Evolutionary conservation across 2,113 vertebrate genomes (phyloP), one percentile per base, ranked within the genome.

Genomic region (Trichomycterus rosablanca): DNA sequence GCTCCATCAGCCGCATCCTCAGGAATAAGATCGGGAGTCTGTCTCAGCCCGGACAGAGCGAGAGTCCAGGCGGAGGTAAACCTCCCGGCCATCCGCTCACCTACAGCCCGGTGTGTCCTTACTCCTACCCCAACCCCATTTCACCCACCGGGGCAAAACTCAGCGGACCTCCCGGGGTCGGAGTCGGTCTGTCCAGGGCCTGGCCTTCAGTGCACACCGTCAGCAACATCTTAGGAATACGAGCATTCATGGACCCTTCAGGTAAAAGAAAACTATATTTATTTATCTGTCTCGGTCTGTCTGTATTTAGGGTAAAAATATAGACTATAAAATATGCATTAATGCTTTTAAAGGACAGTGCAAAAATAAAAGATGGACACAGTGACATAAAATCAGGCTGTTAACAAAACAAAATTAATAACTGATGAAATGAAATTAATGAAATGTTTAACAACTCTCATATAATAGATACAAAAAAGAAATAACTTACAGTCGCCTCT

Each of bases 121-220:
- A 90, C 59, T 85, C 92, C 1, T 93, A 91, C 73, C 87, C 88
- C 20, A 80, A 80, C 18, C 70, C 90, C 1, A 78, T 88, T 48
- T 83, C 86, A 0, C 79, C 90, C 22, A 74, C 88, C 5, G 85
- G 87, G 12, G 55, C 86, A 57, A 93, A 92, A 73, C 74, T 90
- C 70, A 77, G 76, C 14, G 70, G 66, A 2, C 82, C 85, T 32
- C 72, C 86, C 1, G 86, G 76, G 1, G 86, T 80, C 82, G 0
- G 83, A 84, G 84, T 90, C 59, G 73, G 88, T 44, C 84, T 93
- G 55, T 84, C 88, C 1, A 84, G 91, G 35, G 86, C 87, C 1
- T 95, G 93, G 93, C 90, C 92, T 8, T 93, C 91, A 0, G 88
- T 90, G 3, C 91, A 93, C 64, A 93, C 92, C 0, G 92, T 93